Evolutionary conservation across 1,140 invertebrate species (phyloP), one percentile per base, ranked within the genome.

Genomic region (Melanaphis sacchari): DNA sequence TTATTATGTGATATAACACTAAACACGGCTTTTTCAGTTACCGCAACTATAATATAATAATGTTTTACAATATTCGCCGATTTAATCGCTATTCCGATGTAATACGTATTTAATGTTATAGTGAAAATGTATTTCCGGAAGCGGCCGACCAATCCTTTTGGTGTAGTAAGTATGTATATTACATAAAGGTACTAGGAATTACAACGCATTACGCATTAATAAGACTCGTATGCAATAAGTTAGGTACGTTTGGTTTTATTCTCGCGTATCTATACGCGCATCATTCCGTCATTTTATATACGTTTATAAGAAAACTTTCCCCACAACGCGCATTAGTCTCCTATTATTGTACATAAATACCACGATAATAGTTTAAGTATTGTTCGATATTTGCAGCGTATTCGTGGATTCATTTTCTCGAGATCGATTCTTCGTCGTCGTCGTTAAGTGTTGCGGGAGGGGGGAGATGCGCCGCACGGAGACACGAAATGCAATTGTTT

Each of bases 401-500:
- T 85, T 85, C 40, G 41, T 5, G 38, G 38, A n/a, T 31, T n/a
- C 41, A 36, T 46, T 87, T 87, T 87, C 84, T 87, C 3, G 31
- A 31, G 18, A 87, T 87, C 84, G 84, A 26, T 46, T 24, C 11
- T 4, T 6, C 41, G 31, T 38, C 38, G 81, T 5, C 2, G n/a
- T 11, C 0, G n/a, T n/a, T 0, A 21, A 0, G 18, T 2, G 46
- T 46, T 46, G 36, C 18, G 36, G 38, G 6, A 7, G 24, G 26
- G 26, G 54, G 54, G 8, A 26, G 31, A 31, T 11, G 31, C 11
- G 31, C 31, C 31, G 40, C 8, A 7, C 40, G 38, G 22, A 41
- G 82, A 84, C 82, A 8, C 82, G 82, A 84, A 87, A 87, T 43
- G 41, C 84, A n/a, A 87, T 87, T 43, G 84, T 87, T 87, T 87